Percentiles rank a stretch among this genome's conserved stretches.
Conservation (phyloP, 2,113 vertebrate species). For the Cepphus grylle region DNA sequence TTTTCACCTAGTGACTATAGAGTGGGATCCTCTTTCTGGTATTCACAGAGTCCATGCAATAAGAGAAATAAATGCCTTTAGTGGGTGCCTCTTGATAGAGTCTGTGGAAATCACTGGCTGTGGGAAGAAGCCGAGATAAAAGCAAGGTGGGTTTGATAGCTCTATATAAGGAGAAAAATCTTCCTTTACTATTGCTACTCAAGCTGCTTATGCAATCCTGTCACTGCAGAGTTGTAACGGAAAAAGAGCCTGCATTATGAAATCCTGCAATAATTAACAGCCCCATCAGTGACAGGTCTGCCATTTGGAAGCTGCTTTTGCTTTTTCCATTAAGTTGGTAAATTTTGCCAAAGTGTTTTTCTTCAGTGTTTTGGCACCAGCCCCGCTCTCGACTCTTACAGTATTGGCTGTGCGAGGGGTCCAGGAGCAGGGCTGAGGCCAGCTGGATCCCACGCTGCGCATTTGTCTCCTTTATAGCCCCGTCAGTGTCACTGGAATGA, state of each 20-base stretch:
- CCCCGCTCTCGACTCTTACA: neutral
- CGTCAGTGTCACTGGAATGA: neutral
- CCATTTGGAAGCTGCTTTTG: conserved; percentile 58
- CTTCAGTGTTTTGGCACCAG: neutral
- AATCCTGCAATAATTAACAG: conserved; percentile 44
- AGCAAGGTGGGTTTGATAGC: conserved; percentile 22
- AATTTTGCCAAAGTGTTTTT: conserved; percentile 61
- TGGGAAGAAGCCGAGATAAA: neutral
- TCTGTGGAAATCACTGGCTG: neutral
- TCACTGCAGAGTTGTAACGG: neutral
- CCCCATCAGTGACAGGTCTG: conserved; percentile 38
- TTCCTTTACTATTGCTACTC: neutral
- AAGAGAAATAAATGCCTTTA: neutral
- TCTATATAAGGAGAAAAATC: conserved; percentile 37
- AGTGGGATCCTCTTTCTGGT: neutral
- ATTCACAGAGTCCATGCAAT: neutral
- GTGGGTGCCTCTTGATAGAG: neutral
- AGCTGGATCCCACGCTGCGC: conserved; percentile 18
- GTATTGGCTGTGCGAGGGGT: neutral
- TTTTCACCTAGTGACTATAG: neutral
- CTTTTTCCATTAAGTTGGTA: conserved; percentile 68
- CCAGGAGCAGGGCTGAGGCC: conserved; percentile 16
- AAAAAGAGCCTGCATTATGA: conserved; percentile 38
- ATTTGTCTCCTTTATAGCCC: neutral
- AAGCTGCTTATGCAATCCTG: conserved; percentile 8